A percentile compares a stretch with the other conserved stretches of the same genome.
Conservation (phyloP, 2,888 invertebrate genomes). For the Chorisops tibialis region DNA sequence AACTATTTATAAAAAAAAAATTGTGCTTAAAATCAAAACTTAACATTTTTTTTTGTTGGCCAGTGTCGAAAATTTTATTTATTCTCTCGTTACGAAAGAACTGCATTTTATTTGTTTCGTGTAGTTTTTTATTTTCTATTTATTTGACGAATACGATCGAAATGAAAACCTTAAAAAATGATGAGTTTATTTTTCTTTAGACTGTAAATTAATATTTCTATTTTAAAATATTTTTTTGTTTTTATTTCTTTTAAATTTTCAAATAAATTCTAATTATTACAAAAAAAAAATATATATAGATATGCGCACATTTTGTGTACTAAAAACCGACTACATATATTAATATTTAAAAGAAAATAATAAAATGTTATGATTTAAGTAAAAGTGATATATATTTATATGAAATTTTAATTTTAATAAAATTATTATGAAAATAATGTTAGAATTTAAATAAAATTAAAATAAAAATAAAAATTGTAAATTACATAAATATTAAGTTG, state of each 20-base stretch:
- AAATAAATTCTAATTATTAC: background rate
- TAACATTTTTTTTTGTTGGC: conserved; percentile 8
- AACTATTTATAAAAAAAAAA: conserved; percentile 19
- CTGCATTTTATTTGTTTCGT: conserved; percentile 7
- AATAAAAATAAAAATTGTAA: too few species aligned
- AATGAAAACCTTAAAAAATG: background rate
- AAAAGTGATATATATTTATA: conserved; percentile 24
- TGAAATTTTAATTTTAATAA: background rate
- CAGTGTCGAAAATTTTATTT: conserved; percentile 20
- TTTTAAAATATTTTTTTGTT: background rate
- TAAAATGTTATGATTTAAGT: background rate
- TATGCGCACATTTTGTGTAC: background rate
- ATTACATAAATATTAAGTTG: too few species aligned
- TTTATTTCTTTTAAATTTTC: background rate
- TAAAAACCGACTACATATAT: too few species aligned
- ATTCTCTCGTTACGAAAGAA: conserved; percentile 8
- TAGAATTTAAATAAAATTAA: too few species aligned
- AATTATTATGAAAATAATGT: background rate
- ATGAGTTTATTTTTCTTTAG: background rate
- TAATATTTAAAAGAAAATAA: background rate
- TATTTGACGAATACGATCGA: background rate
- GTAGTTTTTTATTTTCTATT: background rate
- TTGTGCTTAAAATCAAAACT: background rate
- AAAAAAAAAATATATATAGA: background rate
- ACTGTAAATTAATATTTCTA: conserved; percentile 17